Evolutionary conservation across 2,797 vertebrate species (phyloP).

Genomic region (Sebastes goodei): DNA sequence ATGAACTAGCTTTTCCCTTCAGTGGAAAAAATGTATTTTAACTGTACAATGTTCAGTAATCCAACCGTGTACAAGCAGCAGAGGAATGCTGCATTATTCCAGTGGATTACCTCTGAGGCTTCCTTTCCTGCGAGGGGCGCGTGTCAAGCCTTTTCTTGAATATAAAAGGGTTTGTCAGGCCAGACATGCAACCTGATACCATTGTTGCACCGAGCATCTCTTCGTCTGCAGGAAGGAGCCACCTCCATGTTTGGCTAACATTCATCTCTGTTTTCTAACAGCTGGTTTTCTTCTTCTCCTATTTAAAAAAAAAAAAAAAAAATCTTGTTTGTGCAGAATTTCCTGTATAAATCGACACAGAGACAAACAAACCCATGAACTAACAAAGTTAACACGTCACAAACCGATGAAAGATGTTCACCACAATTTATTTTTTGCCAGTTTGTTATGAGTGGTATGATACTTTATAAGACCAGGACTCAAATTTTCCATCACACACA

Average conservation of each 20-base stretch:
- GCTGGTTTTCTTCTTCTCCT: neutral
- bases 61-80: neutral
- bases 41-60: neutral
- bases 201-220: slow-evolving; percentile 29
- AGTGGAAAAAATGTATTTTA: neutral
- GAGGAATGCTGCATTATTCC: slow-evolving; percentile 16
- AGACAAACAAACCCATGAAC: slow-evolving; percentile 11
- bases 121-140: slow-evolving; percentile 28
- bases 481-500: slow-evolving; percentile 66
- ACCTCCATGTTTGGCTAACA: slow-evolving; percentile 43
- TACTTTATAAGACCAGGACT: slow-evolving; percentile 49
- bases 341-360: neutral
- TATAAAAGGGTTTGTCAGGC: slow-evolving; percentile 33
- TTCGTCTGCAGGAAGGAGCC: slow-evolving; percentile 14
- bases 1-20: neutral
- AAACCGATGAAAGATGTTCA: slow-evolving; percentile 16
- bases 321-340: slow-evolving; percentile 23
- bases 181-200: slow-evolving; percentile 21
- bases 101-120: slow-evolving; percentile 27
- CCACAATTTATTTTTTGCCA: slow-evolving; percentile 41
- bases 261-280: neutral
- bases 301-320: neutral
- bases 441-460: slow-evolving; percentile 41
- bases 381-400: slow-evolving; percentile 15
- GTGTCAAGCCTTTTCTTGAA: slow-evolving; percentile 16